Percentiles rank a stretch among this genome's conserved stretches.
phyloP scores from a whole-genome alignment of 2,888 invertebrate species.

The Melolontha melolontha region DNA sequence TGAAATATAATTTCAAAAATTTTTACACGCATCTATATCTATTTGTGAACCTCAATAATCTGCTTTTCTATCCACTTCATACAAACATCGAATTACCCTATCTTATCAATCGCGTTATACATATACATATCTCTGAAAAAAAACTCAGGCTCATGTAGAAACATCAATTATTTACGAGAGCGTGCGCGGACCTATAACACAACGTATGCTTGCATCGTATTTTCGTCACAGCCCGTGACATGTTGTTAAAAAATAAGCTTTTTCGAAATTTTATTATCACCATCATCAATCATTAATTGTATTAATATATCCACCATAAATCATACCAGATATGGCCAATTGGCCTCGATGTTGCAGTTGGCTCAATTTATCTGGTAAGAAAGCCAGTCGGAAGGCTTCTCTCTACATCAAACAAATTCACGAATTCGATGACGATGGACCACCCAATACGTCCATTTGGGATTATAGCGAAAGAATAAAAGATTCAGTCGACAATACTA shows the following conservation, averaged over 20 bases:
- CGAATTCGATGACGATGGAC: constrained; percentile 17
- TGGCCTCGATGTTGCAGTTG: constrained; percentile 28
- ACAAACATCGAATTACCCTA: constrained; percentile 30
- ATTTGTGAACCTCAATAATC: constrained; percentile 8
- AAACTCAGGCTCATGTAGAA: constrained; percentile 8
- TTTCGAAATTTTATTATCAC: constrained; percentile 3
- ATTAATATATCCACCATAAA: neutral
- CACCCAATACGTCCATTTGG: neutral
- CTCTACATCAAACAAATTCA: constrained; percentile 17
- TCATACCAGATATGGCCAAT: constrained; percentile 18
- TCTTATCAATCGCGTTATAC: constrained; percentile 15
- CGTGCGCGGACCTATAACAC: no score
- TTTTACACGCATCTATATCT: constrained; percentile 1
- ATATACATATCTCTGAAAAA: constrained; percentile 15
- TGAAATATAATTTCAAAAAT: neutral
- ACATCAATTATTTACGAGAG: constrained; percentile 31
- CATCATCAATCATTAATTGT: no score
- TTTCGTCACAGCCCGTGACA: constrained; percentile 14
- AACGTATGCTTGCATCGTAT: neutral
- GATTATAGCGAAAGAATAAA: constrained; percentile 1
- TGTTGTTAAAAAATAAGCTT: constrained; percentile 14
- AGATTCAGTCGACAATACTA: neutral
- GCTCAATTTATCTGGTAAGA: constrained; percentile 18
- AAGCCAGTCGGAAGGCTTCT: constrained; percentile 11
- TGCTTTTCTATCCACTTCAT: constrained; percentile 15